Conservation (phyloP, 2,888 invertebrate species). For the Clunio marinus region DNA sequence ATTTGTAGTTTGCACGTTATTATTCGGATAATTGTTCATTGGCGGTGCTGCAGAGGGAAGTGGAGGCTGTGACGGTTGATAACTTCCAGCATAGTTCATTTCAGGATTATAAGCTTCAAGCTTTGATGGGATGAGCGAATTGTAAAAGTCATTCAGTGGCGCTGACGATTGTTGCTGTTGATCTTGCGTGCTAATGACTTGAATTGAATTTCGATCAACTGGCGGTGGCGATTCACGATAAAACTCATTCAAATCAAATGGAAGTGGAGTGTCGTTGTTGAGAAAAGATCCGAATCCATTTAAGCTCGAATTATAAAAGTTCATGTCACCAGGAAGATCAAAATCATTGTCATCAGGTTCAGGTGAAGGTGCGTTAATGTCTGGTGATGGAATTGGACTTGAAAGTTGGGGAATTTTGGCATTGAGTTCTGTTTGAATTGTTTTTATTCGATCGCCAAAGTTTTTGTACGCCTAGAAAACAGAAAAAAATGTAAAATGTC, state of each 20-base stretch:
- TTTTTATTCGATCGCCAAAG: slow-evolving; percentile 83
- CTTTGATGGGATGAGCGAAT: slow-evolving; percentile 48
- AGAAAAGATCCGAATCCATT: slow-evolving; percentile 38
- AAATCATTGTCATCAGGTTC: slow-evolving; percentile 79
- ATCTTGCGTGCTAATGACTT: slow-evolving; percentile 55
- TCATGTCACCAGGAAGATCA: slow-evolving; percentile 62
- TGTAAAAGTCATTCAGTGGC: slow-evolving; percentile 53
- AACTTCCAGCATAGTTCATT: not conserved
- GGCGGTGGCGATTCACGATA: slow-evolving; percentile 45
- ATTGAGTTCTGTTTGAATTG: slow-evolving; percentile 78
- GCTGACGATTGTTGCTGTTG: slow-evolving; percentile 28
- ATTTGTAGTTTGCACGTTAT: not conserved
- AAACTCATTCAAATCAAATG: slow-evolving; percentile 56
- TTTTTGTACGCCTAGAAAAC: slow-evolving; percentile 83
- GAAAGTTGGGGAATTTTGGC: slow-evolving; percentile 70
- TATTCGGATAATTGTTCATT: slow-evolving; percentile 36
- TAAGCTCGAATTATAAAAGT: slow-evolving; percentile 39
- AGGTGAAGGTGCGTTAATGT: slow-evolving; percentile 68
- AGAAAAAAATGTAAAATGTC: not conserved
- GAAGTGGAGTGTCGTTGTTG: slow-evolving; percentile 45
- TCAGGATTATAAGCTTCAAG: slow-evolving; percentile 42
- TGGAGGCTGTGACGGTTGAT: slow-evolving; percentile 25
- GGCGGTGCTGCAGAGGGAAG: slow-evolving; percentile 40
- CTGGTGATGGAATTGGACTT: slow-evolving; percentile 59
- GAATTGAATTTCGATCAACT: slow-evolving; percentile 47